Conservation (phyloP, 2,888 invertebrate genomes). For the Allolobophora icterica region DNA sequence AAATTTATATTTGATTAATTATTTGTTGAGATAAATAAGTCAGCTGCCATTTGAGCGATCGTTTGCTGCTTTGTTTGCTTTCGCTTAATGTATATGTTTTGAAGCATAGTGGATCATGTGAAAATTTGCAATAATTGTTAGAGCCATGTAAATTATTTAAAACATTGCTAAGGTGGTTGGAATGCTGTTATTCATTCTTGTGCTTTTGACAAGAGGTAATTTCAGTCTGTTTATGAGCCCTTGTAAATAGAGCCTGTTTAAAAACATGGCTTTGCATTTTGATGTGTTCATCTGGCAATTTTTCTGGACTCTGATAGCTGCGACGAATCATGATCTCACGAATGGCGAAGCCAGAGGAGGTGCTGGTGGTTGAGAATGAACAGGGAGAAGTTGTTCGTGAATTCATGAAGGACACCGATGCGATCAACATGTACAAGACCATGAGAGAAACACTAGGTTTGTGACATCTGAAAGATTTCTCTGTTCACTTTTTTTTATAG, state of each 20-base stretch:
- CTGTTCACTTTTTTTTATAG: background rate
- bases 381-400: conserved; percentile 98
- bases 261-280: background rate
- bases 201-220: background rate
- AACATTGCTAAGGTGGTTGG: background rate
- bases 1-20: background rate
- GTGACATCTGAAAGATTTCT: conserved; percentile 26
- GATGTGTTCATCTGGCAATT: background rate
- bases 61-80: background rate
- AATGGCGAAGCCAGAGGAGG: conserved; percentile 99
- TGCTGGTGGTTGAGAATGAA: conserved; percentile 98
- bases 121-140: background rate
- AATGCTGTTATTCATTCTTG: background rate
- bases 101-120: background rate
- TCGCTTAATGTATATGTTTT: background rate
- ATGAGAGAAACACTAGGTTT: conserved; percentile 81
- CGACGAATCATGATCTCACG: conserved; percentile 97
- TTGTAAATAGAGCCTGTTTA: background rate
- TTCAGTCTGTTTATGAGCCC: background rate
- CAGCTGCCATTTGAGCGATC: background rate
- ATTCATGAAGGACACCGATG: conserved; percentile 99
- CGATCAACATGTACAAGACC: conserved; percentile 97
- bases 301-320: conserved; percentile 67
- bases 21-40: conserved; percentile 26
- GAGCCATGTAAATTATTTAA: background rate